Evolutionary conservation across 1,140 invertebrate genomes (phyloP).

Genomic region (Trinorchestia longiramus): DNA sequence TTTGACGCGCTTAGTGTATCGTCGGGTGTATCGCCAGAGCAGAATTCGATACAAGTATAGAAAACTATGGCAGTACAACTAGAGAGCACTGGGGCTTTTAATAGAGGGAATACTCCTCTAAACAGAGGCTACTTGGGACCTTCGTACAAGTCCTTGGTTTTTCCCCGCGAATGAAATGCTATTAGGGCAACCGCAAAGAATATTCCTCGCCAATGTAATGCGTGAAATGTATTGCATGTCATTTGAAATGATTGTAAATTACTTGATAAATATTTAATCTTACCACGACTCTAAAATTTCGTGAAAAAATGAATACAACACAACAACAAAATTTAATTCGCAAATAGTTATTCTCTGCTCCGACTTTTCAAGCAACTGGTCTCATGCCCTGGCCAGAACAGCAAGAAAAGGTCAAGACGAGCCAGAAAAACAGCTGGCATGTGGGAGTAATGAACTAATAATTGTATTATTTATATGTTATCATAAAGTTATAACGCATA

Average conservation of each 20-base stretch:
- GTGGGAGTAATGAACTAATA: too few species aligned
- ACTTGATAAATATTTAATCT: not conserved
- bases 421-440: too few species aligned
- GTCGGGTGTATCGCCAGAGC: not conserved
- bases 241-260: not conserved
- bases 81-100: constrained; percentile 1
- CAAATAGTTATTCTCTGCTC: not conserved
- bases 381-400: too few species aligned
- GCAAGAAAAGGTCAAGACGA: too few species aligned
- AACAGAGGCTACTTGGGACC: not conserved
- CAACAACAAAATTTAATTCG: not conserved
- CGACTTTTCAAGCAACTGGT: not conserved
- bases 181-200: not conserved
- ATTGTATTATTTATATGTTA: too few species aligned
- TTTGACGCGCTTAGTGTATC: not conserved
- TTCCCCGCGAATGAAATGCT: not conserved
- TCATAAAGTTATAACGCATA: too few species aligned
- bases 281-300: not conserved
- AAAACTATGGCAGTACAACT: constrained; percentile 30
- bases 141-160: not conserved
- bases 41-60: constrained; percentile 51
- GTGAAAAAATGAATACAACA: not conserved
- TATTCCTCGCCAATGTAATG: not conserved
- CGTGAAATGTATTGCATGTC: not conserved
- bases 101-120: constrained; percentile 32